Percentiles rank a stretch among this genome's conserved stretches.
These are phyloP conservation scores for Mormyrus hasselquistii DNA, from an alignment of 2,797 vertebrate genomes.

Conservation along the genomic window DNA sequence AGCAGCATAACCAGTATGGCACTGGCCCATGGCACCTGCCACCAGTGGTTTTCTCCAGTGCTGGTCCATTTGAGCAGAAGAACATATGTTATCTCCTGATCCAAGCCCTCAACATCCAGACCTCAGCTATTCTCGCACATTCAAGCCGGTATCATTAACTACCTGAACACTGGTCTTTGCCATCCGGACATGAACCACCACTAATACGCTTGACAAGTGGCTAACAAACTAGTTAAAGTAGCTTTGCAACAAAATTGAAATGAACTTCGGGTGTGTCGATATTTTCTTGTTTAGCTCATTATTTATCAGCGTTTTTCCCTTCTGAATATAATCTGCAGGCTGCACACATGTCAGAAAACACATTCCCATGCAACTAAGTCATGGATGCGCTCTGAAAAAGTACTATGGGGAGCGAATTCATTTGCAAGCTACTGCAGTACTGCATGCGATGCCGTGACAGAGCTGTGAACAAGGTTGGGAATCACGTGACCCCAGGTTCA, in stretches of 20 bases:
- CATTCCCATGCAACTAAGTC: not conserved
- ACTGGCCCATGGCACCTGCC: not conserved
- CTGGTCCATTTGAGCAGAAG: not conserved
- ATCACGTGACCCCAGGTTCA: not conserved
- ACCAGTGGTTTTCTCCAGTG: not conserved
- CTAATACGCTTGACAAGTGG: not conserved
- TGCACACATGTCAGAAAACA: not conserved
- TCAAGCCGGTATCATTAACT: not conserved
- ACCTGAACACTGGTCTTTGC: not conserved
- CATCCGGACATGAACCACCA: not conserved
- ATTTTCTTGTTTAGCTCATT: not conserved
- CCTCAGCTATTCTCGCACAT: not conserved
- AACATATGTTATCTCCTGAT: not conserved
- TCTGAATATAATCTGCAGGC: not conserved
- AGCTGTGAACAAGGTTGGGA: not conserved
- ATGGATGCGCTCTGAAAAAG: not conserved
- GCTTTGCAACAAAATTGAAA: not conserved
- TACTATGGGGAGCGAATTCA: not conserved
- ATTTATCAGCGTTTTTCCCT: not conserved
- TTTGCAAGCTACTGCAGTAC: not conserved
- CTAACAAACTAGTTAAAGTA: not conserved
- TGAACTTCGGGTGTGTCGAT: not conserved
- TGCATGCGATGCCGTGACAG: not conserved
- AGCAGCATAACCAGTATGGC: not conserved
- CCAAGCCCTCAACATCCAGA: not conserved